Percentiles rank a stretch among this genome's conserved stretches.
phyloP scores from a whole-genome alignment of 2,888 invertebrate genomes.

The Eueremaeus valkanovi region DNA sequence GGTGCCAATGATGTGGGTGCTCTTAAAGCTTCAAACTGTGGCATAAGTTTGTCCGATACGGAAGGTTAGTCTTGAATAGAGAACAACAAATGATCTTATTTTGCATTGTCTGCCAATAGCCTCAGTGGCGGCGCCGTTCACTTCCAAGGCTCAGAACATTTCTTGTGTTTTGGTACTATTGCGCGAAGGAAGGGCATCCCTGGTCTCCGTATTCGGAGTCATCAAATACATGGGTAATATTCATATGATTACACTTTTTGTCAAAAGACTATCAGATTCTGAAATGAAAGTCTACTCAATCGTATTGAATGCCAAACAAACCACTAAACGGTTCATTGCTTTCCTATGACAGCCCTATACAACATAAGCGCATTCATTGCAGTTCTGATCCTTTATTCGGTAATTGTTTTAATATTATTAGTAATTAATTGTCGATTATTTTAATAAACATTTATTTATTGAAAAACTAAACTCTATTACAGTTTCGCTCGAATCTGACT shows the following conservation, averaged over 20 bases:
- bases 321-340: no score
- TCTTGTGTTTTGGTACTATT: constrained; percentile 51
- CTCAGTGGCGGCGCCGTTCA: constrained; percentile 61
- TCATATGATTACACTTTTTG: no score
- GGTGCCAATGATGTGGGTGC: constrained; percentile 93
- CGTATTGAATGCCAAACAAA: no score
- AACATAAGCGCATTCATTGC: constrained; percentile 74
- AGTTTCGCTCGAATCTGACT: constrained; percentile 58
- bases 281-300: no score
- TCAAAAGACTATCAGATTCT: no score
- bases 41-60: constrained; percentile 57
- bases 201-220: constrained; percentile 82
- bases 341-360: no score
- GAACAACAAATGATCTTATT: no score
- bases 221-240: constrained; percentile 93
- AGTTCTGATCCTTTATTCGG: constrained; percentile 58
- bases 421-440: no score
- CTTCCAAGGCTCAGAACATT: constrained; percentile 55
- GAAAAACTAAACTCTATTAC: neutral
- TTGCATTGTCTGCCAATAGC: no score
- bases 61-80: no score
- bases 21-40: constrained; percentile 52
- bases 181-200: constrained; percentile 64
- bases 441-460: no score
- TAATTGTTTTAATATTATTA: constrained; percentile 48